Evolutionary conservation across 2,888 invertebrate genomes (phyloP).

Genomic region (Augochlorella aurata): DNA sequence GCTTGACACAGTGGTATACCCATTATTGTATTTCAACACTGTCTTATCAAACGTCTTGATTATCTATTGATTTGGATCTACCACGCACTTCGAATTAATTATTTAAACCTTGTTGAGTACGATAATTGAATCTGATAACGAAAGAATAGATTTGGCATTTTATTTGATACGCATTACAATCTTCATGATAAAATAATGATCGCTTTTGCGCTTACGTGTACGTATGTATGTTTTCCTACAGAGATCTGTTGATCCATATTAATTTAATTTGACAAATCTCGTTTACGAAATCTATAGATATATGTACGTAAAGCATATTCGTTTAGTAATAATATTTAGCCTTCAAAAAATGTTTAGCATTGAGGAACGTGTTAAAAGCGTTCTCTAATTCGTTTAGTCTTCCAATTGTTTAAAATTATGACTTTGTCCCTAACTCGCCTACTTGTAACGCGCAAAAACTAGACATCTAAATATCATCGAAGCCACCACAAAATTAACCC

Average conservation of each 20-base stretch:
- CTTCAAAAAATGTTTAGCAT: not conserved
- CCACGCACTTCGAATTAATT: not conserved
- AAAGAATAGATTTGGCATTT: not conserved
- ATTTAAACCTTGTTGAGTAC: not conserved
- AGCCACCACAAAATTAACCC: too few species aligned
- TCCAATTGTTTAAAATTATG: too few species aligned
- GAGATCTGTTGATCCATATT: too few species aligned
- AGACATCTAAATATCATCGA: too few species aligned
- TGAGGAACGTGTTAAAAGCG: not conserved
- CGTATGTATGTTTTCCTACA: not conserved
- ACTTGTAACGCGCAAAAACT: too few species aligned
- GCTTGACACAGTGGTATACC: not conserved
- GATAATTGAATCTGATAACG: not conserved
- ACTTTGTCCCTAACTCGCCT: too few species aligned
- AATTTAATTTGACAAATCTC: not conserved
- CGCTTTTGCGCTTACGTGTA: not conserved
- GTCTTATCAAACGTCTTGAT: not conserved
- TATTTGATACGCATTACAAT: not conserved
- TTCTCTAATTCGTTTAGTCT: too few species aligned
- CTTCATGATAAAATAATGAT: not conserved
- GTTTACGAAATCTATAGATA: not conserved
- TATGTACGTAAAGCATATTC: not conserved
- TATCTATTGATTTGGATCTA: not conserved
- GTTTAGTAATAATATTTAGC: not conserved
- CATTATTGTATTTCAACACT: not conserved